Base-by-base conservation (phyloP, 2,797 vertebrate genomes). In the Lithobates pipiens region DNA sequence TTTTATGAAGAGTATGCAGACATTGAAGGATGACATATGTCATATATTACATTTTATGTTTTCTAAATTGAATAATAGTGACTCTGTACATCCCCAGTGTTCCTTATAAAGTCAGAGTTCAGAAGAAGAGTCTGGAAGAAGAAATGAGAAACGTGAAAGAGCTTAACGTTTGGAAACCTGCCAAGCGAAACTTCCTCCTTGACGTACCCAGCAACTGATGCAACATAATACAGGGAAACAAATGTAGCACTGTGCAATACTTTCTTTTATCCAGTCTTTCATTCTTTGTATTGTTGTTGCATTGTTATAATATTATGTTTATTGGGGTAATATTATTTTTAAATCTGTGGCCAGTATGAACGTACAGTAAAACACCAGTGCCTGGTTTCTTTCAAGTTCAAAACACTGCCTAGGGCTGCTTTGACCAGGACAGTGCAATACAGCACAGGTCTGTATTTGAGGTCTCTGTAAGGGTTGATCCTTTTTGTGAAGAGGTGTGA, bases 141-240 rank as follows among this genome's bases (percentile, higher is more conserved):
- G 80, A 83, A 44, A 69, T 68, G 25, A 73, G 13, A 79, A 76
- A 83, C 10, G 85, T 86, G n/a, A 23, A 79, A 57, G 69, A 83
- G 15, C 74, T 87, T 10, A 83, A 61, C 67, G 36, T n/a, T 8
- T 87, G 85, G 85, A 87, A 83, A 83, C 85, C 85, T 18, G 50
- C 80, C 13, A n/a, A 61, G 5, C 80, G 85, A 3, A 75, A 36
- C 10, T 83, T 83, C 65, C 57, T 68, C 9, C 25, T 79, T 61
- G 61, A 79, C 11, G n/a, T 79, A 69, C 80, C 85, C 2, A 21
- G 10, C 23, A 79, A 50, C 78, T 44, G 32, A n/a, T 46, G 46
- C n/a, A 74, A 75, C 75, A 57, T 50, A 57, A 42, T 10, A 18
- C 42, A 78, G 27, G 3, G 15, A 15, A 42, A 15, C 18, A 9